Percentiles rank a stretch among this genome's conserved stretches.
Evolutionary conservation across 2,113 vertebrate genomes (phyloP).

Genomic region (Dinomys branickii): DNA sequence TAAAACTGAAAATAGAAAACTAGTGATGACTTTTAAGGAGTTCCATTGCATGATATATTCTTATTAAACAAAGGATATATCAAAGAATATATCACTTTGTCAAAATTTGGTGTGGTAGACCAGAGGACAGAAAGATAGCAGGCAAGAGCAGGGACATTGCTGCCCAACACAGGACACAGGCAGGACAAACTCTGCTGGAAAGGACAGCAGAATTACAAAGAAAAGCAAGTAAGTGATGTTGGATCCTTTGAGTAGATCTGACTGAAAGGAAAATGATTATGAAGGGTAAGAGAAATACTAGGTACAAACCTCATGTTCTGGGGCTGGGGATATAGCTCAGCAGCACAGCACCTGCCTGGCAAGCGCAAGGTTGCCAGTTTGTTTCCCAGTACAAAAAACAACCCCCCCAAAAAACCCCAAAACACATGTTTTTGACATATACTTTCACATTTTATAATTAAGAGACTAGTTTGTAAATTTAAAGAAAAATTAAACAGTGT

Average conservation of each 20-base stretch:
- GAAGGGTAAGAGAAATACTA: neutral
- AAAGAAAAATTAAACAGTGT: neutral
- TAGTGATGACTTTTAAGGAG: slow-evolving; percentile 2
- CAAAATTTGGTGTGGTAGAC: neutral
- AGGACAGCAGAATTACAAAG: neutral
- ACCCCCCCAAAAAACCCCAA: no score
- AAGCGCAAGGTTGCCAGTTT: no score
- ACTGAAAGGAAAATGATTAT: neutral
- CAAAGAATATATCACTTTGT: neutral
- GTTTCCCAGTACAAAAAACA: no score
- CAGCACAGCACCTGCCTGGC: no score
- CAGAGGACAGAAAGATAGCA: neutral
- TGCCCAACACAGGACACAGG: neutral
- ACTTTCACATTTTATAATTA: neutral
- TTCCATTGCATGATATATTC: neutral
- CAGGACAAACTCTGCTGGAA: neutral
- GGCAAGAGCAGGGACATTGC: neutral
- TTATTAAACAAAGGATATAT: neutral
- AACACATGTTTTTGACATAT: neutral
- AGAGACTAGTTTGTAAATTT: neutral
- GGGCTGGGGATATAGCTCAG: no score
- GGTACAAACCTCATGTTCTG: neutral
- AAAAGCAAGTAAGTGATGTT: neutral
- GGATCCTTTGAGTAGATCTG: neutral
- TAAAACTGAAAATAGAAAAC: slow-evolving; percentile 12